These are phyloP conservation scores for Odontomyia ornata DNA, from an alignment of 2,888 invertebrate species.

Conservation along the genomic window DNA sequence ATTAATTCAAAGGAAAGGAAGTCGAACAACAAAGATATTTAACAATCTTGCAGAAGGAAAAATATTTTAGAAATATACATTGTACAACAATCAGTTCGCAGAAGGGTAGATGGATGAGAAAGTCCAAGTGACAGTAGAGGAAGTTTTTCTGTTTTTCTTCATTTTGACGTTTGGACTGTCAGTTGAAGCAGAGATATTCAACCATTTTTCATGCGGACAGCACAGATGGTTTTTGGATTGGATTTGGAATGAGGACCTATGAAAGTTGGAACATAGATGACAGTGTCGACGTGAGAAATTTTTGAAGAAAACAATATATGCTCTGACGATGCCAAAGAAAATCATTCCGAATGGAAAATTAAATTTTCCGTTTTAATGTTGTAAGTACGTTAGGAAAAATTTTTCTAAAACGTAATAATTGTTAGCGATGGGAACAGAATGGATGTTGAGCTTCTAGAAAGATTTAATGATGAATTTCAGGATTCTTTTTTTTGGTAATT, in stretches of 20 bases:
- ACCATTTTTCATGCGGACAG: neutral
- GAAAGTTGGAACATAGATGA: neutral
- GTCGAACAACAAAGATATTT: neutral
- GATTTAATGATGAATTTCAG: too few species aligned
- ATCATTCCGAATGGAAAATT: too few species aligned
- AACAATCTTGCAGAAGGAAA: neutral
- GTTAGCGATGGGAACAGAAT: too few species aligned
- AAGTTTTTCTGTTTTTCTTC: too few species aligned
- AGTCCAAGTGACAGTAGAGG: neutral
- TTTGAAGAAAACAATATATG: too few species aligned
- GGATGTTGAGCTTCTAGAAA: too few species aligned
- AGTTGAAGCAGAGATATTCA: neutral
- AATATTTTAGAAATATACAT: constrained; percentile 29
- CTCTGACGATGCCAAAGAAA: too few species aligned
- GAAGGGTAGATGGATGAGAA: neutral
- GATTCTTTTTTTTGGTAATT: too few species aligned
- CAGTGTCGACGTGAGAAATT: neutral
- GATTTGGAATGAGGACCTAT: neutral
- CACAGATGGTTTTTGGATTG: neutral
- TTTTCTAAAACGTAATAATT: too few species aligned
- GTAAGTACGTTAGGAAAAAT: too few species aligned
- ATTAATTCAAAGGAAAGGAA: neutral
- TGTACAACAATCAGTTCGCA: neutral
- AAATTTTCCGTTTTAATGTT: too few species aligned
- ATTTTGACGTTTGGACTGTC: constrained; percentile 10